Percentiles rank a stretch among this genome's conserved stretches.
These are phyloP conservation scores for Neomicropteryx cornuta DNA, from an alignment of 1,140 invertebrate genomes.

Conservation along the genomic window DNA sequence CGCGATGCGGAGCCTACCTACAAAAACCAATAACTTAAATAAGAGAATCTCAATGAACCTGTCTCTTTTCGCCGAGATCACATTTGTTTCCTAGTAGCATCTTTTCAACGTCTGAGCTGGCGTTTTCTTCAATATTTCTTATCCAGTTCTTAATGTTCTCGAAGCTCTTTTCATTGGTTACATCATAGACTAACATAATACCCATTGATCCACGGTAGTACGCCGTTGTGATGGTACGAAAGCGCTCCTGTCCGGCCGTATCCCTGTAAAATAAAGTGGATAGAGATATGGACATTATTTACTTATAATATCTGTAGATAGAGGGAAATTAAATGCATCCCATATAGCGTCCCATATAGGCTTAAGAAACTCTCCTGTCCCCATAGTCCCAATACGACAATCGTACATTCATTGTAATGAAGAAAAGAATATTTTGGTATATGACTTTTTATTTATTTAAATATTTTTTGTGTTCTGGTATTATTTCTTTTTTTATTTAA, in stretches of 20 bases:
- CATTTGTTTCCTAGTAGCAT: slow-evolving; percentile 99
- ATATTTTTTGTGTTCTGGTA: too few relatives aligned
- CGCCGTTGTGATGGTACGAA: slow-evolving; percentile 95
- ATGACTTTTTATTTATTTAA: too few relatives aligned
- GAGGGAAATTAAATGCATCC: not conserved
- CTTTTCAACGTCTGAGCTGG: slow-evolving; percentile 98
- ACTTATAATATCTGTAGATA: too few relatives aligned
- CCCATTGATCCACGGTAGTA: slow-evolving; percentile 98
- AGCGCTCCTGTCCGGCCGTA: slow-evolving; percentile 89
- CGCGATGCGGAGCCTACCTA: too few relatives aligned
- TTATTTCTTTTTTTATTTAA: too few relatives aligned
- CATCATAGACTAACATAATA: slow-evolving; percentile 97
- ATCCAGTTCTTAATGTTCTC: slow-evolving; percentile 99
- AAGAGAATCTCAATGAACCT: too few relatives aligned
- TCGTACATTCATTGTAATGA: too few relatives aligned
- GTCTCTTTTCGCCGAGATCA: slow-evolving; percentile 96
- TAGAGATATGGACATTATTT: too few relatives aligned
- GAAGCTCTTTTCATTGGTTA: slow-evolving; percentile 96
- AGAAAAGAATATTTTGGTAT: too few relatives aligned
- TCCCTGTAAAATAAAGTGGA: slow-evolving; percentile 49
- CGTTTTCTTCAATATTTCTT: slow-evolving; percentile 97
- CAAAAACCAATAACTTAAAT: too few relatives aligned
- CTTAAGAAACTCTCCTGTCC: slow-evolving; percentile 1
- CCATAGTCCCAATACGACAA: too few relatives aligned
- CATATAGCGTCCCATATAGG: slow-evolving; percentile 6